A percentile compares a stretch with the other conserved stretches of the same genome.
These are phyloP conservation scores for Crocodylus rhombifer DNA, from an alignment of 2,797 vertebrate genomes.

Conservation along the genomic window DNA sequence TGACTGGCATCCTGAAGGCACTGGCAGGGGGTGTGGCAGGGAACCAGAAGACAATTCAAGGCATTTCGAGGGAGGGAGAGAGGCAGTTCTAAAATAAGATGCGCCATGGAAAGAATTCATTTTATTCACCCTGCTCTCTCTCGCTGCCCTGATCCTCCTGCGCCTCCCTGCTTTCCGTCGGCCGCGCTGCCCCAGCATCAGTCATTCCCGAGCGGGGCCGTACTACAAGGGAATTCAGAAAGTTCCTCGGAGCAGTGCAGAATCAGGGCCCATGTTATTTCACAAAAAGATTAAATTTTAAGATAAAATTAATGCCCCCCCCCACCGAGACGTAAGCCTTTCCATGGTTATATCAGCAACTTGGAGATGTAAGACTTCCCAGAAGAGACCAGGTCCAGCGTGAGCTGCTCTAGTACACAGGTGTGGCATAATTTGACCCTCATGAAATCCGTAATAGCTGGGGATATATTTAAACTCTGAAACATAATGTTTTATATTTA, in stretches of 20 bases:
- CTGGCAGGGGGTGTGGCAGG: slow-evolving; percentile 34
- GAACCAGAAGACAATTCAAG: slow-evolving; percentile 24
- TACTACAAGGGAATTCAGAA: background rate
- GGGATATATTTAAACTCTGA: background rate
- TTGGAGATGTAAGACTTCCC: too few relatives aligned
- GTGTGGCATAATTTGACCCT: background rate
- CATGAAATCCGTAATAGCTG: background rate
- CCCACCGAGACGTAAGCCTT: too few relatives aligned
- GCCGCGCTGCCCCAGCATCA: background rate
- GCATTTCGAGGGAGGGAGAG: background rate
- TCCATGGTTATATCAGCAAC: too few relatives aligned
- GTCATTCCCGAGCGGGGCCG: background rate
- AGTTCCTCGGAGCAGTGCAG: background rate
- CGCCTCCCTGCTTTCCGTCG: too few relatives aligned
- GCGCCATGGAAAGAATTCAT: background rate
- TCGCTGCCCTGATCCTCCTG: background rate
- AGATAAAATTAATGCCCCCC: background rate
- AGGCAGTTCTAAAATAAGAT: background rate
- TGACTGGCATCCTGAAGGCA: background rate
- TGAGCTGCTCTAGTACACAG: background rate
- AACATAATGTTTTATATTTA: background rate
- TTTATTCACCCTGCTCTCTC: background rate
- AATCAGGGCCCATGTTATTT: background rate
- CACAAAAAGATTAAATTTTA: background rate
- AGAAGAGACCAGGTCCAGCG: background rate